These are phyloP conservation scores for Hyperoplus lanceolatus DNA, from an alignment of 2,797 vertebrate genomes.

Conservation along the genomic window DNA sequence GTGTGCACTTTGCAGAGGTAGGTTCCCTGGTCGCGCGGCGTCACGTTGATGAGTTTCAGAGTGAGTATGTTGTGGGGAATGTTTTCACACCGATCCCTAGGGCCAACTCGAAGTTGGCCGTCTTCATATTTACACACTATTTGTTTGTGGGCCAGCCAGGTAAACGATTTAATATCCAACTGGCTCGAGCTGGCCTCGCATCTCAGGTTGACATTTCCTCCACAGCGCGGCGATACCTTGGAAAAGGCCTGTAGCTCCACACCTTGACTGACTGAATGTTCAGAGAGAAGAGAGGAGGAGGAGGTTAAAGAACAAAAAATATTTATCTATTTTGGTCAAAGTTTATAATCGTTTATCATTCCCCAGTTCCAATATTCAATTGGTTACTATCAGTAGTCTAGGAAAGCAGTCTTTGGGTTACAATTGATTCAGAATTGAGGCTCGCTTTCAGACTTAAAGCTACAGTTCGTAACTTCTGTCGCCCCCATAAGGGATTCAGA, in stretches of 20 bases:
- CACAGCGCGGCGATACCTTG: conserved; percentile 1
- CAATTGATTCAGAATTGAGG: too few relatives aligned
- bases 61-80: background rate
- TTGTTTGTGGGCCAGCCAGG: conserved; percentile 12
- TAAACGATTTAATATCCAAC: accelerated
- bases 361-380: background rate
- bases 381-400: too few relatives aligned
- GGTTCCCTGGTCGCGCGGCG: background rate
- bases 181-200: conserved; percentile 20
- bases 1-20: conserved; percentile 70
- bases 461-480: too few relatives aligned
- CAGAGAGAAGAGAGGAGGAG: conserved; percentile 4
- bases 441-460: too few relatives aligned
- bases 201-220: conserved; percentile 42
- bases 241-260: background rate
- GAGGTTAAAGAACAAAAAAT: background rate
- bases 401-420: too few relatives aligned
- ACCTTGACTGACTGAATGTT: conserved; percentile 12
- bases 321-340: background rate
- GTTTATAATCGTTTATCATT: background rate
- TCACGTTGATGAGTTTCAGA: conserved; percentile 58
- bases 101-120: accelerated
- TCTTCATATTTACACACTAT: background rate
- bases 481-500: too few relatives aligned
- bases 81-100: background rate